Base-by-base conservation (phyloP, 2,888 invertebrate species). In the Chymomyza caudatula region DNA sequence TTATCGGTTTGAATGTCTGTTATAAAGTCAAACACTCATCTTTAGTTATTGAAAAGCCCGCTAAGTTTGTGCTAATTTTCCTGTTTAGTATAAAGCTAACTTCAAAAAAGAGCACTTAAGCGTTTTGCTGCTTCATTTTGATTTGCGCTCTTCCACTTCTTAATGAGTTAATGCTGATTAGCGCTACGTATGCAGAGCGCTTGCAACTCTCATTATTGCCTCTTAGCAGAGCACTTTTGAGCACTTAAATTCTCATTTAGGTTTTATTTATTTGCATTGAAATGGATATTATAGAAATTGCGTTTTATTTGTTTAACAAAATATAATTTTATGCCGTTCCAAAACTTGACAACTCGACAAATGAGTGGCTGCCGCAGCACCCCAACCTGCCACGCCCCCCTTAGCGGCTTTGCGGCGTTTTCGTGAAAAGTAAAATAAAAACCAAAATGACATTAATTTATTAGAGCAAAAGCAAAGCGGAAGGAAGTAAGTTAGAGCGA, bases 391-490 rank as follows among this genome's bases (percentile, higher is more conserved):
- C 19, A 13, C 62, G 20, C 51, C 49, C 13, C 63, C 53, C 29
- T 52, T 51, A 52, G 25, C 1, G 0, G 11, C 2, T 37, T 37
- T 37, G 29, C 29, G 29, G 29, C 29, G 11, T 8, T 37, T 37
- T 25, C 2, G 4, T 1, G 11, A 29, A 29, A 29, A 29, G 8
- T 4, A 25, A 25, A 25, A 25, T 6, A 37, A 37, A 37, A 37
- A 37, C 11, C 11, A 81, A 80, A 81, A 80, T 76, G 84, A 84
- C 81, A 81, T 81, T 81, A 83, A 81, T 81, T 81, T 81, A 81
- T 81, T 80, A 74, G 76, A 67, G 73, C 74, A 74, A 73, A 37
- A 29, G n/a, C n/a, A 29, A 37, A 37, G 73, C 76, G 69, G 69
- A 69, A 53, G 69, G 49, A 37, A 37, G 23, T 20, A 63, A 67